Percentiles rank a stretch among this genome's conserved stretches.
Conservation (phyloP, 2,113 vertebrate species). For the Nipponia nippon region DNA sequence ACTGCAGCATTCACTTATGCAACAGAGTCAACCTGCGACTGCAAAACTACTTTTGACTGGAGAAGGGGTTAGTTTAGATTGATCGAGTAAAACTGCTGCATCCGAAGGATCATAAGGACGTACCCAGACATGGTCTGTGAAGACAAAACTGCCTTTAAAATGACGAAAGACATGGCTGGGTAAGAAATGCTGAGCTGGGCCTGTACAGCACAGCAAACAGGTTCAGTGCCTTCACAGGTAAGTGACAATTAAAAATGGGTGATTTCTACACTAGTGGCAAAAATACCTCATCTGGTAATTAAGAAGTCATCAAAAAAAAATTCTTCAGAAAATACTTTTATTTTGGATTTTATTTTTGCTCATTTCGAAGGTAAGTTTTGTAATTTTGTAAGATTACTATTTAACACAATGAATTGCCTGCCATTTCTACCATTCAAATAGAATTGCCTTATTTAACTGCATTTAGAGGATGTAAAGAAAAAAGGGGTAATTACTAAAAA, state of each 20-base stretch:
- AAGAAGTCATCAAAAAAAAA: accelerated
- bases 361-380: background rate
- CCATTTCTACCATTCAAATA: accelerated
- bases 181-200: background rate
- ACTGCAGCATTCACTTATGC: background rate
- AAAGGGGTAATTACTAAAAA: background rate
- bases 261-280: background rate
- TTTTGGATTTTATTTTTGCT: background rate
- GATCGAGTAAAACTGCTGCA: accelerated
- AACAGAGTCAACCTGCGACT: background rate
- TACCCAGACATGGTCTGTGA: accelerated
- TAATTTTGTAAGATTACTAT: accelerated
- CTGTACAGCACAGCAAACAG: accelerated
- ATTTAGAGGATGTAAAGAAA: background rate
- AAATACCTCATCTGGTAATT: background rate
- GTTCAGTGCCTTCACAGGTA: background rate
- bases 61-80: accelerated
- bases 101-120: accelerated
- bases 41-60: accelerated
- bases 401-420: background rate
- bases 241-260: accelerated
- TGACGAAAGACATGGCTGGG: background rate
- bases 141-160: background rate
- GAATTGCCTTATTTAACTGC: background rate
- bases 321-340: accelerated